Conservation (phyloP, 2,113 vertebrate species). For the Albula glossodonta region DNA sequence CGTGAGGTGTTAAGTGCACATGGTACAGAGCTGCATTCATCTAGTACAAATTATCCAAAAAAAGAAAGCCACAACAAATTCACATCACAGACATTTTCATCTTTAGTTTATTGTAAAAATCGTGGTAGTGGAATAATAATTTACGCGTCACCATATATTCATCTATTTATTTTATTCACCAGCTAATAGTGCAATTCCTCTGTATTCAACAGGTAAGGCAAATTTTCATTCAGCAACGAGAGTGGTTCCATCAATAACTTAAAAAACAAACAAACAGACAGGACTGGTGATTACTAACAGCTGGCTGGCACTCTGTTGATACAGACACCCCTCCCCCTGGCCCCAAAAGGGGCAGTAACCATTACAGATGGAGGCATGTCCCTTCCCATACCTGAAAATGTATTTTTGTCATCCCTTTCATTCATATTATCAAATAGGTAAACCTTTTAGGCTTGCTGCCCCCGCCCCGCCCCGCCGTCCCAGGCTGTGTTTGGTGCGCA, state of each 20-base stretch:
- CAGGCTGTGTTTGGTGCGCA: too few relatives aligned
- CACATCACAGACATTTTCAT: not conserved
- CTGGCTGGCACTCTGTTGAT: not conserved
- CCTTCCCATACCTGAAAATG: too few relatives aligned
- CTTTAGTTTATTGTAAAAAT: slow-evolving; percentile 11
- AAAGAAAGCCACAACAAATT: not conserved
- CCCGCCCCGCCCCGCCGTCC: too few relatives aligned
- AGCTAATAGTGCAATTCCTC: not conserved
- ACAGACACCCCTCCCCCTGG: not conserved
- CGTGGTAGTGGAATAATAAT: not conserved
- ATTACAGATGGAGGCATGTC: too few relatives aligned
- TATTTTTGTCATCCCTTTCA: too few relatives aligned
- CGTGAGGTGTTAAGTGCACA: too few relatives aligned
- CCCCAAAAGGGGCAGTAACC: too few relatives aligned
- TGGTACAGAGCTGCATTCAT: too few relatives aligned
- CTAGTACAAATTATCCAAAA: not conserved
- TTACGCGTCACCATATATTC: not conserved
- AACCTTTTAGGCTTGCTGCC: not conserved
- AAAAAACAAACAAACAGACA: slow-evolving; percentile 1
- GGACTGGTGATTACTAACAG: not conserved
- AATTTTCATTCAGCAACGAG: slow-evolving; percentile 3
- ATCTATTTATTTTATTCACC: not conserved
- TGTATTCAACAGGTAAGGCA: slow-evolving; percentile 16
- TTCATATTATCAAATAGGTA: too few relatives aligned
- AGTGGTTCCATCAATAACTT: slow-evolving; percentile 1